Evolutionary conservation across 2,797 vertebrate genomes (phyloP), one percentile per base, ranked within the genome.

Genomic region (Acrossocheilus fasciatus): DNA sequence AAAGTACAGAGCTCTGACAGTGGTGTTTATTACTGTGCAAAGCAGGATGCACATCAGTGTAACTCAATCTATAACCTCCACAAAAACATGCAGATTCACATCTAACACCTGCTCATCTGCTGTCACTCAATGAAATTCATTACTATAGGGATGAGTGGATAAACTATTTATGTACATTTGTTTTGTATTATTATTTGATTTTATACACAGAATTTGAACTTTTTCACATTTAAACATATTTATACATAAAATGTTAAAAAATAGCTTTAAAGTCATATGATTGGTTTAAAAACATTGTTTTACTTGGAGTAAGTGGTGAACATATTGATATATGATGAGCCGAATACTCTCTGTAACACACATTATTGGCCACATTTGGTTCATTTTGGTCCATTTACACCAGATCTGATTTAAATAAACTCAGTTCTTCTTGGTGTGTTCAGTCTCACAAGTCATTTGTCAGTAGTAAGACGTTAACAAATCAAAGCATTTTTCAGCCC

Each of bases 11-110:
- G 23, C 39, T 76, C 78, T 39, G 89, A 91, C 84, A 88, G 47
- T 20, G 89, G 81, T 2, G 23, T 87, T 34, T 91, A 90, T 62
- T 91, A 84, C 81, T 90, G 91, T 82, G 91, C 91, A 50, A 90
- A 91, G 54, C 83, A 88, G 36, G 89, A 91, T 52, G 85, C 91
- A 91, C 91, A 85, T 78, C 80, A 84, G 30, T 64, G 45, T 12
- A 76, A 59, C 6, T 57, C 39, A 45, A 45, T 43, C 59, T 83
- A 45, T 15, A 86, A 7, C 78, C 79, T 45, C 34, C 85, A 88
- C 92, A 91, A 88, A 89, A 92, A 91, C 84, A 45, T 87, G 30
- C 39, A 54, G 26, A 57, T 77, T 12, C 26, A 64, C 12, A 39
- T 39, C 39, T 39, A 39, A 39, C 39, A 39, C 39, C 39, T 39